These are phyloP conservation scores for Brachynemurus nebulosus DNA, from an alignment of 2,888 invertebrate species.

Conservation along the genomic window DNA sequence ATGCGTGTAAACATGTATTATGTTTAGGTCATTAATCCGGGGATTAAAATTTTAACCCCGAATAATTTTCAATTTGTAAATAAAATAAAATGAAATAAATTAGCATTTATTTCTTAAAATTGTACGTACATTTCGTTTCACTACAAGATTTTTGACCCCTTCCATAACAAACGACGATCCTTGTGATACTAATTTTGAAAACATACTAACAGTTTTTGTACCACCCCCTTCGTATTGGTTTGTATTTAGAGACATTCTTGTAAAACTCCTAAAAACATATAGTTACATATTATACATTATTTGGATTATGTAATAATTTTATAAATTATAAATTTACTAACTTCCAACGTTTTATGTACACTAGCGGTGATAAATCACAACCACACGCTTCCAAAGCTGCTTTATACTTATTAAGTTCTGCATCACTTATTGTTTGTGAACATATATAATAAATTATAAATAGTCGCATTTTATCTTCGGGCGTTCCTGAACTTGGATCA, in stretches of 20 bases:
- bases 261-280: conserved; percentile 46
- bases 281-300: neutral
- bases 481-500: conserved; percentile 74
- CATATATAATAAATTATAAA: conserved; percentile 90
- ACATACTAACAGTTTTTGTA: conserved; percentile 95
- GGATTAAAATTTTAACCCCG: conserved; percentile 1
- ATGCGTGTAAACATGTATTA: too few relatives aligned
- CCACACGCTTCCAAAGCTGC: conserved; percentile 63
- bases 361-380: conserved; percentile 71
- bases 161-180: conserved; percentile 99
- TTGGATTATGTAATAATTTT: neutral
- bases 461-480: conserved; percentile 85
- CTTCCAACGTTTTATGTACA: conserved; percentile 91
- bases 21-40: too few relatives aligned
- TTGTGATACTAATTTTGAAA: conserved; percentile 92
- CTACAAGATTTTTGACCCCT: conserved; percentile 96
- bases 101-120: neutral
- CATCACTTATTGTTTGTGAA: conserved; percentile 60
- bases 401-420: conserved; percentile 73
- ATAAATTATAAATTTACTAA: conserved; percentile 30
- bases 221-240: conserved; percentile 85
- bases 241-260: conserved; percentile 56
- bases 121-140: conserved; percentile 85
- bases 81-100: neutral
- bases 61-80: conserved; percentile 3